These are phyloP conservation scores for Pitta sordida DNA, from an alignment of 2,113 vertebrate genomes.

Conservation along the genomic window DNA sequence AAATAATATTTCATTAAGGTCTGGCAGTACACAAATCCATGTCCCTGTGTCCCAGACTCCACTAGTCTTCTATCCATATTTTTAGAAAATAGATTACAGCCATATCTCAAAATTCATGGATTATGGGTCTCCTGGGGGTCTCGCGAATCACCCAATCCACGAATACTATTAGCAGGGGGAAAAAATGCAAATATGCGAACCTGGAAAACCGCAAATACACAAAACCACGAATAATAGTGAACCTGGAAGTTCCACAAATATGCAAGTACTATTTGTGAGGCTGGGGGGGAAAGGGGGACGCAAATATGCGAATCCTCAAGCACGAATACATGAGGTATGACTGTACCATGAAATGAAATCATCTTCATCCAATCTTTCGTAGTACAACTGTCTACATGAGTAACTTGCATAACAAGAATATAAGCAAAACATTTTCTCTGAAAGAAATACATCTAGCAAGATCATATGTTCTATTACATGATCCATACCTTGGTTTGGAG, in stretches of 20 bases:
- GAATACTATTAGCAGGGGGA: no score
- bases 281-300: no score
- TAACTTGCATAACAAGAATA: neutral
- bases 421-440: neutral
- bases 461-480: neutral
- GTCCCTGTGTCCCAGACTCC: neutral
- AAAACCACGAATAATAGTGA: no score
- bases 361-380: neutral
- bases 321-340: no score
- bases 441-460: neutral
- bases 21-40: neutral
- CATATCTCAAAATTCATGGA: no score
- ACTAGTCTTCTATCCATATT: neutral
- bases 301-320: no score
- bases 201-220: no score
- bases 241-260: no score
- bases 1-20: neutral
- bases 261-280: no score
- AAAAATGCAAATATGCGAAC: no score
- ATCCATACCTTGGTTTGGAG: fast-evolving
- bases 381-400: neutral
- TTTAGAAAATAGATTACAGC: neutral
- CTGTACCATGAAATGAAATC: fast-evolving
- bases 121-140: no score
- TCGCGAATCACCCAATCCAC: no score